These are phyloP conservation scores for Habroteleia sp. DNA, from an alignment of 2,888 invertebrate genomes.

Conservation along the genomic window DNA sequence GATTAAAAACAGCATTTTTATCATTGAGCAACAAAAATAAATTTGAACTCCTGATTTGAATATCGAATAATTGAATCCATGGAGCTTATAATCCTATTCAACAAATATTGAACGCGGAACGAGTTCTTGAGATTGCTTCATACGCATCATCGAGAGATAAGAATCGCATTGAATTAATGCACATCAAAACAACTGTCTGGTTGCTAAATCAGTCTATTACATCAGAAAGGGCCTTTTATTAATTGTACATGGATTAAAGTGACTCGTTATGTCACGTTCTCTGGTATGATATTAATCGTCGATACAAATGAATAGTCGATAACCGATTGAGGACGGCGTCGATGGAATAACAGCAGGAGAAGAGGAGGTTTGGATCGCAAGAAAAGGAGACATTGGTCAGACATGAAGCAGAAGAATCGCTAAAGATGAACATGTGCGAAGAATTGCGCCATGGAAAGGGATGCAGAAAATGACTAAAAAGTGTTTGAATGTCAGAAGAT, in stretches of 20 bases:
- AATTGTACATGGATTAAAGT: slow-evolving; percentile 58
- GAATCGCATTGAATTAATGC: slow-evolving; percentile 54
- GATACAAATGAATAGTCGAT: slow-evolving; percentile 57
- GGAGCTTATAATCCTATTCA: slow-evolving; percentile 43
- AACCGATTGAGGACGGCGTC: slow-evolving; percentile 23
- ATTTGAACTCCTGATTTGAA: slow-evolving; percentile 41
- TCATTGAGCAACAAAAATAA: slow-evolving; percentile 19
- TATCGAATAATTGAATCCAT: slow-evolving; percentile 60
- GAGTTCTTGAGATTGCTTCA: slow-evolving; percentile 49
- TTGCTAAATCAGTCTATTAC: slow-evolving; percentile 58
- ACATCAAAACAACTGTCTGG: slow-evolving; percentile 59
- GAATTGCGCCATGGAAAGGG: slow-evolving; percentile 22
- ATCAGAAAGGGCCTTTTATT: slow-evolving; percentile 58
- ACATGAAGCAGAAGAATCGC: slow-evolving; percentile 46
- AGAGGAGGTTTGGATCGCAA: slow-evolving; percentile 21
- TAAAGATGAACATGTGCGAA: slow-evolving; percentile 50
- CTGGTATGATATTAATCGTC: slow-evolving; percentile 49
- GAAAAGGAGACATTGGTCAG: slow-evolving; percentile 48
- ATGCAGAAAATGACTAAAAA: slow-evolving; percentile 51
- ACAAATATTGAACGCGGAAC: slow-evolving; percentile 31
- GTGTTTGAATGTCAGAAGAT: slow-evolving; percentile 46
- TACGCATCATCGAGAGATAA: slow-evolving; percentile 55
- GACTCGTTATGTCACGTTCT: slow-evolving; percentile 55
- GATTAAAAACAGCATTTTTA: too few relatives aligned
- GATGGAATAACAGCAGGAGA: background rate